Evolutionary conservation across 2,888 invertebrate species (phyloP), one percentile per base, ranked within the genome.

Genomic region (Apocheima hispidaria): DNA sequence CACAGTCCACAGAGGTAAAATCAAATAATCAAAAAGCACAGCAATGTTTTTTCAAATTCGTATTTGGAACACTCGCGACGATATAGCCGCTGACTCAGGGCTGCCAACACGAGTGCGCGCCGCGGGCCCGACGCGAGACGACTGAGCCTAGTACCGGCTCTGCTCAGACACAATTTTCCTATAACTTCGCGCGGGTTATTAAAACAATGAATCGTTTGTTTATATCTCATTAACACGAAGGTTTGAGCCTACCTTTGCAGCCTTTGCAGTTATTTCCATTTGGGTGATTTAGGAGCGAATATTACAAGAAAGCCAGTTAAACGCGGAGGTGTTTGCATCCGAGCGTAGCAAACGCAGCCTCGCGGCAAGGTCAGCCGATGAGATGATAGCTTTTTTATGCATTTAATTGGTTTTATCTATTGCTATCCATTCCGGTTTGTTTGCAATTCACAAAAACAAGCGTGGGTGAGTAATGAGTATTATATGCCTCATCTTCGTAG

Each of bases 1-100:
- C 84, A 86, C 83, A 82, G 67, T 70, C 72, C 88, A 88, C 86
- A 83, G 73, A 73, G 60, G 54, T 46, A 67, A 72, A 70, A 74
- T 75, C 76, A 76, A 75, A 68, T 78, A 79, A 83, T 79, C 75
- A 78, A 79, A 77, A 75, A 85, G 77, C 84, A 82, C 82, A 72
- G 48, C 30, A 65, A 62, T 67, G 60, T 63, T 60, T 57, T 65
- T 65, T 65, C 56, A 48, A 53, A 74, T 79, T 80, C 75, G 69
- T 77, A 79, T 74, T 78, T 77, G 76, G 77, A 77, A 78, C 88
- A 90, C 88, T 80, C 90, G 86, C 90, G 89, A 64, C 82, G 55
- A 61, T 35, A 41, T 41, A 33, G 82, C 68, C 66, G 60, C 67
- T 60, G 54, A 54, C 64, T 63, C 68, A 66, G 73, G 69, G 67